A percentile compares a stretch with the other conserved stretches of the same genome.
phyloP scores from a whole-genome alignment of 2,888 invertebrate genomes.

The Acronicta alni region DNA sequence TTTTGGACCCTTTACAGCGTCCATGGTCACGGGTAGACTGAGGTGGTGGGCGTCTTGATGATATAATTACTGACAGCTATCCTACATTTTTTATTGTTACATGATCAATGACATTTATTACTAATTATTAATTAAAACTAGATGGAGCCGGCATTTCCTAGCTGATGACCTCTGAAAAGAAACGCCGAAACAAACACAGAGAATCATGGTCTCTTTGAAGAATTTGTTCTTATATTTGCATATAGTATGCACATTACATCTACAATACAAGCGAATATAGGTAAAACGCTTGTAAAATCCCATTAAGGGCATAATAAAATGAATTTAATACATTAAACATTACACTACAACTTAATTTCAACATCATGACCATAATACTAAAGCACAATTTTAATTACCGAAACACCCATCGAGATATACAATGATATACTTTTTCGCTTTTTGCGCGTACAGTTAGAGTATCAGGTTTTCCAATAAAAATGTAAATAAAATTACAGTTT shows the following conservation, averaged over 20 bases:
- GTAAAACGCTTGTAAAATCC: slow-evolving; percentile 25
- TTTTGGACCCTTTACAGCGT: no score
- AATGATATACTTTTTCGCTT: slow-evolving; percentile 36
- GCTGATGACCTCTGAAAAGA: no score
- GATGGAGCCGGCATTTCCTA: no score
- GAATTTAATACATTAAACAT: slow-evolving; percentile 25
- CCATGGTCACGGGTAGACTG: no score
- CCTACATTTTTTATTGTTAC: no score
- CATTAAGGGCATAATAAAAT: slow-evolving; percentile 47
- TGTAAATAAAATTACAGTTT: slow-evolving; percentile 51
- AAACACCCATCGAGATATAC: slow-evolving; percentile 27
- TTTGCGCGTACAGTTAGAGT: slow-evolving; percentile 43
- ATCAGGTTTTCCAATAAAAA: slow-evolving; percentile 60
- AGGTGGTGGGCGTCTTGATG: no score
- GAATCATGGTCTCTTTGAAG: no score
- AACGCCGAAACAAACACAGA: no score
- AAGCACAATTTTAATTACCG: slow-evolving; percentile 34
- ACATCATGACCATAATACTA: slow-evolving; percentile 32
- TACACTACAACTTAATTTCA: slow-evolving; percentile 34
- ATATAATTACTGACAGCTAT: no score
- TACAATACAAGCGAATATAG: slow-evolving; percentile 16
- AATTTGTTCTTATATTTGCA: slow-evolving; percentile 6
- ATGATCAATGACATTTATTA: no score
- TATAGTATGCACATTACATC: background rate
- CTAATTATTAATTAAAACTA: no score